These are phyloP conservation scores for Drosophila persimilis DNA, from an alignment of 1,140 invertebrate genomes.

Conservation along the genomic window DNA sequence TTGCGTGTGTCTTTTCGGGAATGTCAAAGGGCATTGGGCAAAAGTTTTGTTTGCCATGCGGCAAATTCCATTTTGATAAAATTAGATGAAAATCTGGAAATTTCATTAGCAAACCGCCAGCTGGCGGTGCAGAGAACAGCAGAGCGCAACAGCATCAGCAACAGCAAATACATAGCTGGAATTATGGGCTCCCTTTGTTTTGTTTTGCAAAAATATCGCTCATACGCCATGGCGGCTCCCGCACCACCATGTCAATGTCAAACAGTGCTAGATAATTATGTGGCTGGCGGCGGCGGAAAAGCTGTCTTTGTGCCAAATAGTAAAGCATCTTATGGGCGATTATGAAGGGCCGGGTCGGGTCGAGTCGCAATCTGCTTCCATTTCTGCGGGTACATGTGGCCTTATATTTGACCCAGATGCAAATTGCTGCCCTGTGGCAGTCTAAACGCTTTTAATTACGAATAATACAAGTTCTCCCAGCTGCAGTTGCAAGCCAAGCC, in stretches of 20 bases:
- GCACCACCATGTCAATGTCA: constrained; percentile 69
- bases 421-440: neutral
- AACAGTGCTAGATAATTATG: constrained; percentile 70
- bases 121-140: neutral
- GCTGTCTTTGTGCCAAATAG: constrained; percentile 63
- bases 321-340: constrained; percentile 65
- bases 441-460: neutral
- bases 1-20: constrained; percentile 14
- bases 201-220: constrained; percentile 53
- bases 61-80: constrained; percentile 55
- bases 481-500: neutral
- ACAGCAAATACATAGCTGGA: constrained; percentile 7
- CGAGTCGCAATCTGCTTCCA: constrained; percentile 1
- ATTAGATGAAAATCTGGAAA: constrained; percentile 69
- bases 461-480: constrained; percentile 52
- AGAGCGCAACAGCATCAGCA: neutral
- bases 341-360: constrained; percentile 19
- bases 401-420: constrained; percentile 53
- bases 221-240: constrained; percentile 54
- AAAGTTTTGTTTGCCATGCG: constrained; percentile 45
- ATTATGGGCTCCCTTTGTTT: constrained; percentile 5
- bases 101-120: constrained; percentile 67
- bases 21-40: constrained; percentile 41
- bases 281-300: constrained; percentile 20
- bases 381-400: constrained; percentile 24